Base-by-base conservation (phyloP, 2,797 vertebrate genomes). In the Merluccius polli region DNA sequence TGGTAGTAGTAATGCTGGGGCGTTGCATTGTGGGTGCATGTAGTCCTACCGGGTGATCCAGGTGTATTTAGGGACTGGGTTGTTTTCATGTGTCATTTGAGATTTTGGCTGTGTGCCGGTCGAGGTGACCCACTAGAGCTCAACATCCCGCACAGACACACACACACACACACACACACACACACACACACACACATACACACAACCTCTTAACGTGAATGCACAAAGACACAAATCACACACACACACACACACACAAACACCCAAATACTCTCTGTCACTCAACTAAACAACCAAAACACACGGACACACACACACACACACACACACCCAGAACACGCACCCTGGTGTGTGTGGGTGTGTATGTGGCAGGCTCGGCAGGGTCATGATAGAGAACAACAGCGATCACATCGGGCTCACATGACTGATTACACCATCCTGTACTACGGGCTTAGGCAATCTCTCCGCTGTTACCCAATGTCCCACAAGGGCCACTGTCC, bases 291-390 rank as follows among this genome's bases (percentile, higher is more conserved):
- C 32, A 68, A 18, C 36, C 70, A 36, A 35, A 33, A 71, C 70
- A 11, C 70, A n/a, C 33, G 32, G 27, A 71, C 71, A 44, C 38
- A 29, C 38, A 44, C 71, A 44, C 71, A 44, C 36, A 44, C 48
- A 38, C 48, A 21, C 71, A 68, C 69, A 65, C 44, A 74, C 70
- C 52, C 44, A 79, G 32, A 38, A 44, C 31, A 77, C 52, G 73
- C 73, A 75, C 52, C 18, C 33, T 35, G 33, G 33, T 35, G 33
- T 3, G 33, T 8, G n/a, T 10, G 35, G 36, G 36, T 10, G 13
- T 38, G 10, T 38, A 38, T n/a, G n/a, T n/a, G n/a, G n/a, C n/a
- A n/a, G n/a, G n/a, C n/a, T 18, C 41, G 13, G 5, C 48, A n/a
- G 48, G 48, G 48, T n/a, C 48, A 52, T n/a, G 48, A 52, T 52